Conservation (phyloP, 1,140 invertebrate genomes). For the Nephotettix cincticeps region DNA sequence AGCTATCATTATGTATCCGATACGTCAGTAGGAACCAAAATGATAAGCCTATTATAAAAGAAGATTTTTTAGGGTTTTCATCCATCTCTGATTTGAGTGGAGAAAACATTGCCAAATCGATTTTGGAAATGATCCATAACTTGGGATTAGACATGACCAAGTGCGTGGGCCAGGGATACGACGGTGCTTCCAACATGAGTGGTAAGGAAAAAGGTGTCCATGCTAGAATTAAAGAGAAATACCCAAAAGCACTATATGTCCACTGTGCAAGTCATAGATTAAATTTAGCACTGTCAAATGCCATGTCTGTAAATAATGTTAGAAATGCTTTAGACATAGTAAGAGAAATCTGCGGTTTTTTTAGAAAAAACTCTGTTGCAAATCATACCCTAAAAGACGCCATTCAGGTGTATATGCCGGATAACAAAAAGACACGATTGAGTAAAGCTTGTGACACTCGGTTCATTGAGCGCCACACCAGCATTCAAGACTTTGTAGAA, state of each 20-base stretch:
- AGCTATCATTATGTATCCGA: not conserved
- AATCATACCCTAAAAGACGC: too few relatives aligned
- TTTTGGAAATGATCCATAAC: slow-evolving; percentile 18
- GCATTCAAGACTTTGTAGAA: too few relatives aligned
- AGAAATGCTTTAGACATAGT: too few relatives aligned
- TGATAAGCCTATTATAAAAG: not conserved
- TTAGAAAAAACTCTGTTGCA: too few relatives aligned
- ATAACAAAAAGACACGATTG: too few relatives aligned
- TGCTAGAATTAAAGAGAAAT: slow-evolving; percentile 38
- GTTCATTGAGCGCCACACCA: too few relatives aligned
- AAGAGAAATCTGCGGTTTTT: too few relatives aligned
- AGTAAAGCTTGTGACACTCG: too few relatives aligned
- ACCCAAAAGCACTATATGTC: slow-evolving; percentile 37
- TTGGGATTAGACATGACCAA: slow-evolving; percentile 31
- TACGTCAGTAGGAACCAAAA: not conserved
- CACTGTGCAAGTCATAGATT: slow-evolving; percentile 44
- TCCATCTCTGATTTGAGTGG: not conserved
- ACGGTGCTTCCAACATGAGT: slow-evolving; percentile 43
- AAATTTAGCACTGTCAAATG: too few relatives aligned
- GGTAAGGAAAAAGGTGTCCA: slow-evolving; percentile 40
- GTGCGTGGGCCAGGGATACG: slow-evolving; percentile 43
- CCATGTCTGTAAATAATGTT: too few relatives aligned
- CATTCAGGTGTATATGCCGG: too few relatives aligned
- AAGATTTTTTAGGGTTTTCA: not conserved
- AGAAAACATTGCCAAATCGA: not conserved